Percentiles rank a stretch among this genome's conserved stretches.
Conservation (phyloP, 2,113 vertebrate genomes). For the Lepus europaeus region DNA sequence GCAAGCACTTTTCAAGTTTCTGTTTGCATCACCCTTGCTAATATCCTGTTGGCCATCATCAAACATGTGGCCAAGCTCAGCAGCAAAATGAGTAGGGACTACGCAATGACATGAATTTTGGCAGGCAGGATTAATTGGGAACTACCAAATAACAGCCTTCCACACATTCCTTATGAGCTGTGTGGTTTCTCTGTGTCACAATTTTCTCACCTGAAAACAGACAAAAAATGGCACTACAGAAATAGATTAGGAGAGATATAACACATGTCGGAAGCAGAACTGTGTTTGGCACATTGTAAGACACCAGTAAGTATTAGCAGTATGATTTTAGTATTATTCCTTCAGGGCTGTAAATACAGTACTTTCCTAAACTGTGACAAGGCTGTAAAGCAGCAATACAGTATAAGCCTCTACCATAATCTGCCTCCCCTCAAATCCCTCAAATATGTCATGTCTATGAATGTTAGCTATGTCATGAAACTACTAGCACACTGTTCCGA, state of each 20-base stretch:
- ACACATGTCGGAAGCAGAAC: not conserved
- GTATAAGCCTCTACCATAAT: not conserved
- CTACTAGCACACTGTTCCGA: not conserved
- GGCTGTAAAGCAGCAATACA: not conserved
- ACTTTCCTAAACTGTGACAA: not conserved
- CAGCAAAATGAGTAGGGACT: not conserved
- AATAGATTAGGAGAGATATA: not conserved
- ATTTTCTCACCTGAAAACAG: not conserved
- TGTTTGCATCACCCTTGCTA: constrained; percentile 11
- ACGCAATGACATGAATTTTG: not conserved
- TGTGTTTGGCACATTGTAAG: not conserved
- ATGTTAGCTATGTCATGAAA: not conserved
- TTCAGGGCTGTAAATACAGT: not conserved
- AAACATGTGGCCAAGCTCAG: not conserved
- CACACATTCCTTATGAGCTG: not conserved
- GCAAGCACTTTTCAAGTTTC: not conserved
- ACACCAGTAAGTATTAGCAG: not conserved
- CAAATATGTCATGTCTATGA: not conserved
- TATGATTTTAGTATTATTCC: constrained; percentile 5
- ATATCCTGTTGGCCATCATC: not conserved
- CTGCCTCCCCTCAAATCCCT: not conserved
- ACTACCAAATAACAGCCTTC: not conserved
- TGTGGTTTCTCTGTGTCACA: not conserved
- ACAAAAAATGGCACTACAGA: not conserved
- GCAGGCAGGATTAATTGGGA: not conserved